Conservation (phyloP, 2,113 vertebrate species). For the Serinus canaria region DNA sequence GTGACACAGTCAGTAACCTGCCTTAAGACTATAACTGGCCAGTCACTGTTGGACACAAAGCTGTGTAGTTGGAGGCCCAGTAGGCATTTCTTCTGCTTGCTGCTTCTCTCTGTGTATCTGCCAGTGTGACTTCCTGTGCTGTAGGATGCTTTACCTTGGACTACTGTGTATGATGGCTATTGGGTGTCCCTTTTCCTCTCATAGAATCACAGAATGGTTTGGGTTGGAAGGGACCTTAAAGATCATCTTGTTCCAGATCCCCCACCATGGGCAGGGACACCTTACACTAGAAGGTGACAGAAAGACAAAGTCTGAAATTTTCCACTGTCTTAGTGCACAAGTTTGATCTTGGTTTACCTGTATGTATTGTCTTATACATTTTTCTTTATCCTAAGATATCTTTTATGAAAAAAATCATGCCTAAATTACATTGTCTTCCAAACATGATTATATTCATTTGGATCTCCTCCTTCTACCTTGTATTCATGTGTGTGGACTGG, state of each 20-base stretch:
- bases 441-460: not conserved
- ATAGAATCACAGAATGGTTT: not conserved
- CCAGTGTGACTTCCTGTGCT: not conserved
- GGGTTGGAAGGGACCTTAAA: not conserved
- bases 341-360: not conserved
- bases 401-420: not conserved
- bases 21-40: not conserved
- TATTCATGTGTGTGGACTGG: not conserved
- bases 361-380: not conserved
- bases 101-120: not conserved
- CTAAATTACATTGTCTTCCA: not conserved
- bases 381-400: not conserved
- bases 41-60: not conserved
- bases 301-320: not conserved
- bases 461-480: not conserved
- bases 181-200: not conserved
- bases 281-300: not conserved
- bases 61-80: not conserved
- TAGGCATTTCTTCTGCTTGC: not conserved
- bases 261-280: rapidly evolving
- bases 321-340: not conserved
- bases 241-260: not conserved
- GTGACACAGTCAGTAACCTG: not conserved
- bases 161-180: not conserved
- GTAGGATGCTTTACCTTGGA: not conserved